These are phyloP conservation scores for Holothuria leucospilota DNA, from an alignment of 53 echinoderm and acorn worm genomes.

Conservation along the genomic window DNA sequence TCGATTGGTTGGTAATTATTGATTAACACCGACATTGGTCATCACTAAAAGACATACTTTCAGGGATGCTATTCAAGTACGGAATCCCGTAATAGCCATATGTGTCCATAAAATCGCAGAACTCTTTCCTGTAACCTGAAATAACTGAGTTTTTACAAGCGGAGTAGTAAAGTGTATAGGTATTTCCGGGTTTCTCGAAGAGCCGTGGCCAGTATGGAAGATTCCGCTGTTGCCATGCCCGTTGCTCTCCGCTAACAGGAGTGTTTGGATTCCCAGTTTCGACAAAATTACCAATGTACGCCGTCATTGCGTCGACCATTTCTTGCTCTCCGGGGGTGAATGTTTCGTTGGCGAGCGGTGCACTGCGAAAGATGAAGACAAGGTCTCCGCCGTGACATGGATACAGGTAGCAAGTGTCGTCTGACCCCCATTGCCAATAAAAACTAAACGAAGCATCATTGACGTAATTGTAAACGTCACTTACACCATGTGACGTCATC, in stretches of 20 bases:
- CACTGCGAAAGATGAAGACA: conserved; percentile 6
- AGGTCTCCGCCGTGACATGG: conserved; percentile 29
- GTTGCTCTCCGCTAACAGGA: background rate
- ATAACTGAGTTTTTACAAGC: conserved; percentile 1
- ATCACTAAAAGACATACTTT: too few relatives aligned
- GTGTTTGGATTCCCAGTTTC: conserved; percentile 12
- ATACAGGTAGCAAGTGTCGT: background rate
- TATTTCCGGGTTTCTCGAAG: background rate
- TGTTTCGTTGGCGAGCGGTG: background rate
- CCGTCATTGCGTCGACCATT: conserved; percentile 23
- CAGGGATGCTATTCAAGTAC: conserved; percentile 13
- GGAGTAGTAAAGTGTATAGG: conserved; percentile 4
- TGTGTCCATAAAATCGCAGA: background rate
- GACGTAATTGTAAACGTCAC: background rate
- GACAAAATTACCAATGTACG: conserved; percentile 36
- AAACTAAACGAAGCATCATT: conserved; percentile 2
- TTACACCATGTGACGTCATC: conserved; percentile 9
- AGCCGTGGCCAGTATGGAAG: background rate
- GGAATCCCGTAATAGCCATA: conserved; percentile 1
- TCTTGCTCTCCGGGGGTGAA: conserved; percentile 29
- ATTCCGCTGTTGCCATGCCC: background rate
- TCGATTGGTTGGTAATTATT: too few relatives aligned
- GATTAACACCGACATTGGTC: too few relatives aligned
- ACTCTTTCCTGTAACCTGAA: conserved; percentile 16
- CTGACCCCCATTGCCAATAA: background rate